Base-by-base conservation (phyloP, 1,140 invertebrate genomes). In the Drosophila murphyi region DNA sequence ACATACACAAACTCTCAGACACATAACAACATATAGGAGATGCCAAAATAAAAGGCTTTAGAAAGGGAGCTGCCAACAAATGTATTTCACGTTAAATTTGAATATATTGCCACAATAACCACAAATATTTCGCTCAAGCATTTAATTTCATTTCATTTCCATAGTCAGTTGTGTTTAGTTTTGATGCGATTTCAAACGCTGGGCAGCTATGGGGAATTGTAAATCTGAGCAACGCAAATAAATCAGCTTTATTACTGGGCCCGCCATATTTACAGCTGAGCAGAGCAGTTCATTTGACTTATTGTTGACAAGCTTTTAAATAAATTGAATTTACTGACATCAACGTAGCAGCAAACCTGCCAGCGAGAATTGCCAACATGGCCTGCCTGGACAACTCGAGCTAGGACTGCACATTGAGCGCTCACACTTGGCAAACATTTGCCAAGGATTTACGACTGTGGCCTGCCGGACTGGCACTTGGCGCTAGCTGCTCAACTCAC, bases 221-320 rank as follows among this genome's bases (percentile, higher is more conserved):
- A 78, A 81, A 81, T 81, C 78, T 76, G 52, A 68, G 45, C 76
- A 34, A 63, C 41, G 63, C 43, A 76, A 68, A 81, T 81, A 78
- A 78, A 81, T 81, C 78, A 78, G 72, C 43, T 81, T 81, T 81
- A 81, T 81, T 78, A 78, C 76, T 60, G 35, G 62, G 6, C 48
- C 52, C 39, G 72, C 75, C 65, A 80, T 78, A 80, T 78, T 78
- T 80, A 78, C 75, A 78, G 72, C 71, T 80, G 76, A 74, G 75
- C 72, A 64, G 57, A 68, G 76, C 74, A 76, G 78, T 78, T 78
- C 76, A 81, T 78, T 81, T 81, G 78, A 81, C 78, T 81, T 81
- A 78, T 81, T 81, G 78, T 81, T 81, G 76, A 81, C 78, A 81
- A 61, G 78, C 78, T 81, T 81, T 81, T 81, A 81, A 81, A 81